phyloP scores from a whole-genome alignment of 1,140 invertebrate genomes.

The Tribolium madens region DNA sequence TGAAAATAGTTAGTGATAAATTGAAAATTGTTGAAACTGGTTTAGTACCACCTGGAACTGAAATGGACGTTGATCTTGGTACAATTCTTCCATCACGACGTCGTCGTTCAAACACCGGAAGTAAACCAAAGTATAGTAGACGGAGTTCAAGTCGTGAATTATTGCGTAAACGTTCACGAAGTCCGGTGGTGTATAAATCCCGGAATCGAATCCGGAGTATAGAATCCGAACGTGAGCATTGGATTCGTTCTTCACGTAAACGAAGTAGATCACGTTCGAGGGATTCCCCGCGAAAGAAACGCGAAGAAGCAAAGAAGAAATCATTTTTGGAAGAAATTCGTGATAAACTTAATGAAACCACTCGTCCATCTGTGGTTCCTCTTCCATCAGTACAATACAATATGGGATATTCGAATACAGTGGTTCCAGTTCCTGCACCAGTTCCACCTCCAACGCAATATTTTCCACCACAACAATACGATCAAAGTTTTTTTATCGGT shows the following conservation, averaged over 20 bases:
- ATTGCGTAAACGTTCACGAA: slow-evolving; percentile 19
- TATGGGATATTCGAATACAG: not conserved
- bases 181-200: no score
- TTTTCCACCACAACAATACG: not conserved
- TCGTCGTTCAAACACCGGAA: not conserved
- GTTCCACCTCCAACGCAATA: slow-evolving; percentile 13
- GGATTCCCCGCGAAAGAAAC: slow-evolving; percentile 24
- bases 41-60: slow-evolving; percentile 64
- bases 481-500: slow-evolving; percentile 33
- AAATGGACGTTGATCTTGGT: slow-evolving; percentile 61
- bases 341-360: slow-evolving; percentile 59
- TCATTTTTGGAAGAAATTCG: slow-evolving; percentile 61
- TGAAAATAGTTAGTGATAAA: slow-evolving; percentile 58
- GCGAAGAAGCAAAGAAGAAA: slow-evolving; percentile 48
- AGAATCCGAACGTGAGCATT: slow-evolving; percentile 42
- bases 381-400: not conserved
- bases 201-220: slow-evolving; percentile 32
- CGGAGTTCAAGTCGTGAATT: slow-evolving; percentile 3
- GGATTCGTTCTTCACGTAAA: slow-evolving; percentile 36
- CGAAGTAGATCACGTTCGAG: slow-evolving; percentile 7
- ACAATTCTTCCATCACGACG: slow-evolving; percentile 11
- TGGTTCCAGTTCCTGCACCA: slow-evolving; percentile 3
- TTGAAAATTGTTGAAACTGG: slow-evolving; percentile 62
- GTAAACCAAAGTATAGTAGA: not conserved
- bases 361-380: not conserved